Percentiles rank a stretch among this genome's conserved stretches.
phyloP scores from a whole-genome alignment of 2,888 invertebrate species.

The Drosophila antonietae region DNA sequence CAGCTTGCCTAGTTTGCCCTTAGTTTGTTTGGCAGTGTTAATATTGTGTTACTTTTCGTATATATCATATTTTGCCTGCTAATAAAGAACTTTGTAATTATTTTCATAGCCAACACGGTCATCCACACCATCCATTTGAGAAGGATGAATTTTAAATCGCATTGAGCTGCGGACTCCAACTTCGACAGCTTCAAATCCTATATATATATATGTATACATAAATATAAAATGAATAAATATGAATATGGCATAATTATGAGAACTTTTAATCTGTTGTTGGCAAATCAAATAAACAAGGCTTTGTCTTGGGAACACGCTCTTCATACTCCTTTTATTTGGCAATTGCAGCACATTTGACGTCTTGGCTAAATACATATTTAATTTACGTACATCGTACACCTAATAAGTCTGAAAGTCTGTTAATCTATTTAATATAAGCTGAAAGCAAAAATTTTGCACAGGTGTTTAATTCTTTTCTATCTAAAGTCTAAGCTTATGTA shows the following conservation, averaged over 20 bases:
- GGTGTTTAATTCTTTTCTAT: conserved; percentile 43
- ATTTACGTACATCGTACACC: conserved; percentile 65
- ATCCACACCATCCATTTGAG: conserved; percentile 88
- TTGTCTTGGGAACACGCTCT: conserved; percentile 42
- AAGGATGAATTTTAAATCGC: conserved; percentile 86
- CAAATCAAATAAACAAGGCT: conserved; percentile 43
- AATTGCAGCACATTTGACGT: conserved; percentile 44
- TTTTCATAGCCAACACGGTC: conserved; percentile 86
- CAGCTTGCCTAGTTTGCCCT: background rate
- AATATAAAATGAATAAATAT: conserved; percentile 25
- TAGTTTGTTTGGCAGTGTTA: background rate
- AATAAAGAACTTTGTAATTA: conserved; percentile 13
- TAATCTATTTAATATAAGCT: conserved; percentile 58
- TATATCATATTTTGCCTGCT: background rate
- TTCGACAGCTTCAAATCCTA: conserved; percentile 5
- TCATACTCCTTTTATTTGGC: conserved; percentile 16
- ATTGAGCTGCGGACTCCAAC: background rate
- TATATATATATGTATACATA: conserved; percentile 10
- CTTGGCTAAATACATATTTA: conserved; percentile 6
- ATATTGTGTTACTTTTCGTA: background rate
- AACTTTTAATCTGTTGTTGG: conserved; percentile 5
- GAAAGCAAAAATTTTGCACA: conserved; percentile 71
- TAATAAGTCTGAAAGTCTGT: conserved; percentile 20
- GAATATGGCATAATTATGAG: conserved; percentile 21
- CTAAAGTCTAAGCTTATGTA: conserved; percentile 14